Conservation (phyloP, 2,797 vertebrate species). For the Cephalopachus bancanus region DNA sequence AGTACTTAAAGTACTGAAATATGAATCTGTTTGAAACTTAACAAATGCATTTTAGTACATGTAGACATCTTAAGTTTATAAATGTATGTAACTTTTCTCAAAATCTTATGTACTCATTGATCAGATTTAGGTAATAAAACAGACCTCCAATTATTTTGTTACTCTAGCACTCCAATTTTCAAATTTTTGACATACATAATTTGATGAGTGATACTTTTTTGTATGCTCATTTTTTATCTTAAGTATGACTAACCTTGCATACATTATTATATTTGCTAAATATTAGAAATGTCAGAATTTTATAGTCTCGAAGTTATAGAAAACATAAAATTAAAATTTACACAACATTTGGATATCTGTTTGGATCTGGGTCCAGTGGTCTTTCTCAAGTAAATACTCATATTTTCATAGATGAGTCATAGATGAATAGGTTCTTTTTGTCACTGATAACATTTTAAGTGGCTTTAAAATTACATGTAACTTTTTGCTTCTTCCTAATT, state of each 20-base stretch:
- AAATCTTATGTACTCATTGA: not conserved
- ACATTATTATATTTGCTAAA: not conserved
- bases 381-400: conserved; percentile 1
- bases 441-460: not conserved
- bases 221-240: not conserved
- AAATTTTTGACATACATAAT: not conserved
- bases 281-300: not conserved
- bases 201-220: not conserved
- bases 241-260: not conserved
- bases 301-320: not conserved
- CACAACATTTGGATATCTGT: not conserved
- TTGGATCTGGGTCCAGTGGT: not conserved
- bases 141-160: not conserved
- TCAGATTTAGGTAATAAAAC: not conserved
- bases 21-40: no score
- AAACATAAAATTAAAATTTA: not conserved
- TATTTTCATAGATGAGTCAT: not conserved
- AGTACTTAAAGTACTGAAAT: no score
- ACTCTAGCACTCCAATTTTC: not conserved
- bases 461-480: not conserved
- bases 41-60: not conserved
- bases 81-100: not conserved
- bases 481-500: conserved; percentile 1
- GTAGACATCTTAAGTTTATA: not conserved
- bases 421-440: not conserved